phyloP scores from a whole-genome alignment of 2,113 vertebrate genomes.

The Sceloporus undulatus region DNA sequence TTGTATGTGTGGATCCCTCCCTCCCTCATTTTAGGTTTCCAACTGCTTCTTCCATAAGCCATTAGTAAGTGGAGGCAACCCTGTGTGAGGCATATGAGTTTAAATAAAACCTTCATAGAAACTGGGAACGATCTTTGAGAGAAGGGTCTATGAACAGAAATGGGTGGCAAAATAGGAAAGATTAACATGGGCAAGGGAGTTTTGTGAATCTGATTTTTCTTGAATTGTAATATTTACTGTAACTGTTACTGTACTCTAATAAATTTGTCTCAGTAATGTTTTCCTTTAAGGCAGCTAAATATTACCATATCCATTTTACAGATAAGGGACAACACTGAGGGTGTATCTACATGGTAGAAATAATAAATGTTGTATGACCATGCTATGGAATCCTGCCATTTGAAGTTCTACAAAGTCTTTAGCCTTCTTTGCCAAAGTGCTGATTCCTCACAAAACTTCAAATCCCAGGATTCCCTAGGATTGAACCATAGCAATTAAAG shows the following conservation, averaged over 20 bases:
- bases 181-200: not conserved
- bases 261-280: no score
- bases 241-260: not conserved
- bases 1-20: no score
- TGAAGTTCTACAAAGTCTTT: no score
- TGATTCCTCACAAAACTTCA: no score
- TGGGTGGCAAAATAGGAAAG: not conserved
- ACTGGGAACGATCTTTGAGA: not conserved
- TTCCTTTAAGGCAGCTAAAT: not conserved
- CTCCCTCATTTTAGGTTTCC: no score
- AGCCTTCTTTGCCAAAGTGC: no score
- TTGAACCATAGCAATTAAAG: no score
- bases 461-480: no score
- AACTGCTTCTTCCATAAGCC: no score
- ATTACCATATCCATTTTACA: not conserved
- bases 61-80: not conserved
- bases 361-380: no score
- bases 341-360: no score
- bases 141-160: not conserved
- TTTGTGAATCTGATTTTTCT: not conserved
- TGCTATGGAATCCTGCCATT: no score
- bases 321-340: not conserved
- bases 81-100: not conserved
- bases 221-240: not conserved
- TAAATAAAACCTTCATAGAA: not conserved